These are phyloP conservation scores for Ammodytes dubius DNA, from an alignment of 2,113 vertebrate species.

Conservation along the genomic window DNA sequence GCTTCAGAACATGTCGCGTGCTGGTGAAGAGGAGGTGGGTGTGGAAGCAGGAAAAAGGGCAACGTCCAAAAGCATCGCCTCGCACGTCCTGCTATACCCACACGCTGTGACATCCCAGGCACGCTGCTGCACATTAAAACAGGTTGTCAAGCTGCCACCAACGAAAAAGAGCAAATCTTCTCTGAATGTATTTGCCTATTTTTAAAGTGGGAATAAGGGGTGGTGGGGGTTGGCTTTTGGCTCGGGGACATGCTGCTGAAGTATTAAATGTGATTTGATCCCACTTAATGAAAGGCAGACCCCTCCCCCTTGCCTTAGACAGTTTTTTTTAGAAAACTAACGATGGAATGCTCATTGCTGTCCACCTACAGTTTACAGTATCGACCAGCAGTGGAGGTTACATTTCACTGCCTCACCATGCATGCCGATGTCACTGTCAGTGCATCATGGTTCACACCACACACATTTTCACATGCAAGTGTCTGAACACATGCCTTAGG, in stretches of 20 bases:
- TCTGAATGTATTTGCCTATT: conserved; percentile 79
- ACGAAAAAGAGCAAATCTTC: conserved; percentile 68
- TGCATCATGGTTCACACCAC: conserved; percentile 16
- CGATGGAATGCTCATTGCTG: conserved; percentile 54
- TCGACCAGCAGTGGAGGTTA: conserved; percentile 67
- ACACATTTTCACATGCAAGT: conserved; percentile 35
- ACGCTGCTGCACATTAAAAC: conserved; percentile 64
- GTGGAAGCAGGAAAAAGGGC: conserved; percentile 85
- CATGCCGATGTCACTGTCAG: conserved; percentile 21
- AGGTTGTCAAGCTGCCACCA: conserved; percentile 79
- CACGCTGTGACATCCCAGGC: conserved; percentile 68
- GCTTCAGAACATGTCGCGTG: conserved; percentile 81
- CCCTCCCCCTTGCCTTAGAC: conserved; percentile 34
- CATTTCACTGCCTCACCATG: conserved; percentile 44
- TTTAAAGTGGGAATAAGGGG: conserved; percentile 57
- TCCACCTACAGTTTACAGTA: conserved; percentile 6
- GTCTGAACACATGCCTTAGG: conserved; percentile 20
- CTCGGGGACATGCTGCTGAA: conserved; percentile 66
- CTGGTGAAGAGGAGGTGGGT: conserved; percentile 88
- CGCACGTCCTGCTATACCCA: conserved; percentile 43
- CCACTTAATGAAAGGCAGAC: conserved; percentile 76
- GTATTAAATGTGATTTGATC: conserved; percentile 81
- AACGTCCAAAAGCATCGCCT: conserved; percentile 78
- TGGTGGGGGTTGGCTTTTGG: conserved; percentile 32
- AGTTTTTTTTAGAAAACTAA: conserved; percentile 61